phyloP scores from a whole-genome alignment of 2,797 vertebrate genomes.

The Ctenosaura bakeri region DNA sequence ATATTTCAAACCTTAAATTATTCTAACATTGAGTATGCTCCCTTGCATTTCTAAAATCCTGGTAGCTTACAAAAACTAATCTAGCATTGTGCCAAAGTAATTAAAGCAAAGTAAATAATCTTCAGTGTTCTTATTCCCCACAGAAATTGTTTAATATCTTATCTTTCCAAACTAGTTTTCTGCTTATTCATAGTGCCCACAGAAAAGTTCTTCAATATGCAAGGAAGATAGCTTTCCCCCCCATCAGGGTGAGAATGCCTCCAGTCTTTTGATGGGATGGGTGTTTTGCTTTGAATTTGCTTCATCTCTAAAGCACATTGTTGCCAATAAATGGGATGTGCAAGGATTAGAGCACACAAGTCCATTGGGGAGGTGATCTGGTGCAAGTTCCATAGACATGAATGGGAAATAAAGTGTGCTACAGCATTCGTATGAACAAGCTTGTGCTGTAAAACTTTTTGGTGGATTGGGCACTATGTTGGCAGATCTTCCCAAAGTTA shows the following conservation, averaged over 20 bases:
- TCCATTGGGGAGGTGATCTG: background rate
- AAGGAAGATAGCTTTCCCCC: slow-evolving; percentile 40
- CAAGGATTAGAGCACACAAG: background rate
- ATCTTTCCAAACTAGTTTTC: slow-evolving; percentile 79
- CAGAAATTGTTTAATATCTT: slow-evolving; percentile 82
- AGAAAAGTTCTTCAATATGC: slow-evolving; percentile 63
- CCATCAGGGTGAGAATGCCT: slow-evolving; percentile 36
- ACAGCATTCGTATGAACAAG: background rate
- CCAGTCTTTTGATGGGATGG: background rate
- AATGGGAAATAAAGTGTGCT: background rate
- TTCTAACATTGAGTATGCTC: slow-evolving; percentile 73
- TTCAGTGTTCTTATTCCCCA: slow-evolving; percentile 80
- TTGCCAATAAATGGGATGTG: slow-evolving; percentile 24
- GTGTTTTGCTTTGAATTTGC: fast-evolving
- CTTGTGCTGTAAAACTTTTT: background rate
- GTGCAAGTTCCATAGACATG: background rate
- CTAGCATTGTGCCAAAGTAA: slow-evolving; percentile 80
- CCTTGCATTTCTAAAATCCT: slow-evolving; percentile 77
- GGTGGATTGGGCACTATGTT: background rate
- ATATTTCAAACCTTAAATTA: slow-evolving; percentile 70
- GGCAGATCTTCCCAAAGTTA: background rate
- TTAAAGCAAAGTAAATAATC: slow-evolving; percentile 85
- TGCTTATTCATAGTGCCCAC: slow-evolving; percentile 73
- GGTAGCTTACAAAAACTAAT: slow-evolving; percentile 79
- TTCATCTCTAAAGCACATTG: background rate